Evolutionary conservation across 2,797 vertebrate genomes (phyloP).

Genomic region (Holocentrus rufus): DNA sequence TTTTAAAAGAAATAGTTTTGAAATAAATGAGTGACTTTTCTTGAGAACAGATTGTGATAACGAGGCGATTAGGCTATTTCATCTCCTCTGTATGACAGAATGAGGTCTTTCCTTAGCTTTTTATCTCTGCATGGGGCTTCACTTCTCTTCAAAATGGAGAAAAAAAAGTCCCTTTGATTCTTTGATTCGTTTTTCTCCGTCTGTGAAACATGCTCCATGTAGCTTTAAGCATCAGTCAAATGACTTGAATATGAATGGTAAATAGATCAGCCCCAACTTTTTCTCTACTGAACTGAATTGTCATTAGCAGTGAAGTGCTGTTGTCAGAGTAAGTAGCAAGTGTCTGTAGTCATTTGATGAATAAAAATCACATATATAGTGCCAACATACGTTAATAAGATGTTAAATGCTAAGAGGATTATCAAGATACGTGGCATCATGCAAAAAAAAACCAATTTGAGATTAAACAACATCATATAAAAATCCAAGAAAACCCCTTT

Average conservation of each 20-base stretch:
- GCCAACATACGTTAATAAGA: too few species aligned
- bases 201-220: background rate
- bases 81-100: constrained; percentile 6
- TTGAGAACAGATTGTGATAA: background rate
- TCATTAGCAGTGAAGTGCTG: background rate
- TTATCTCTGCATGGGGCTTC: background rate
- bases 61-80: background rate
- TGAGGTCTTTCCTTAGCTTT: background rate
- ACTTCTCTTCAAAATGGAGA: background rate
- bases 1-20: background rate
- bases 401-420: too few species aligned
- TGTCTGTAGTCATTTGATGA: background rate
- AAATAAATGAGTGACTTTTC: background rate
- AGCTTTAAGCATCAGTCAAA: background rate
- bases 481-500: too few species aligned
- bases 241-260: background rate
- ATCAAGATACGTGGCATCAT: too few species aligned
- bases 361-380: too few species aligned
- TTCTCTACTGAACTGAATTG: background rate
- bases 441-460: too few species aligned
- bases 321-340: background rate
- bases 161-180: too few species aligned
- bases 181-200: background rate
- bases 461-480: too few species aligned
- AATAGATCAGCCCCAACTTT: background rate